A percentile compares a stretch with the other conserved stretches of the same genome.
Evolutionary conservation across 2,113 vertebrate genomes (phyloP).

Genomic region (Zosterops lateralis): DNA sequence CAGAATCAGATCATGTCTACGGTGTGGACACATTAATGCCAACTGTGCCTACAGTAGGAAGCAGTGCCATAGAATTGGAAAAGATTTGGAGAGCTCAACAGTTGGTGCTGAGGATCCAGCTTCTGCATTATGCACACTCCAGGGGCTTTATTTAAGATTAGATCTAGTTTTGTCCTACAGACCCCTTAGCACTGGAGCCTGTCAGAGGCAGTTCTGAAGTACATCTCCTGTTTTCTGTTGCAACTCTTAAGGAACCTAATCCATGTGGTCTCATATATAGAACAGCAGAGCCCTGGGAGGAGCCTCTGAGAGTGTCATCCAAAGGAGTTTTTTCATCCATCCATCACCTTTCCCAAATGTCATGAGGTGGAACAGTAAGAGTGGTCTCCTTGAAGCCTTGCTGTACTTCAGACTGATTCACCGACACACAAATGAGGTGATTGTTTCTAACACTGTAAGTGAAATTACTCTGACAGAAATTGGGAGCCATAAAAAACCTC

Average conservation of each 20-base stretch:
- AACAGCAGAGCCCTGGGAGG: not conserved
- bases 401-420: not conserved
- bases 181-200: not conserved
- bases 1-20: not conserved
- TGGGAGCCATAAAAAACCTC: not conserved
- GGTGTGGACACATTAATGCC: rapidly evolving
- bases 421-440: not conserved
- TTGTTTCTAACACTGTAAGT: not conserved
- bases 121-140: not conserved
- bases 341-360: not conserved
- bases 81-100: not conserved
- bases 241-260: not conserved
- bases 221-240: not conserved
- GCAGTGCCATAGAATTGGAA: not conserved
- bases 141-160: not conserved
- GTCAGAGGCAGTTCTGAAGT: not conserved
- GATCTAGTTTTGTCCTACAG: not conserved
- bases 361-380: not conserved
- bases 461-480: not conserved
- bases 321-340: not conserved
- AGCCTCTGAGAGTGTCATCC: not conserved
- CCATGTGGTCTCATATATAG: not conserved
- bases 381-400: not conserved
- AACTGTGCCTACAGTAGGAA: rapidly evolving
- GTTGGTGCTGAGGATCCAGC: not conserved